Evolutionary conservation across 2,113 vertebrate species (phyloP), one percentile per base, ranked within the genome.

Genomic region (Channa argus): DNA sequence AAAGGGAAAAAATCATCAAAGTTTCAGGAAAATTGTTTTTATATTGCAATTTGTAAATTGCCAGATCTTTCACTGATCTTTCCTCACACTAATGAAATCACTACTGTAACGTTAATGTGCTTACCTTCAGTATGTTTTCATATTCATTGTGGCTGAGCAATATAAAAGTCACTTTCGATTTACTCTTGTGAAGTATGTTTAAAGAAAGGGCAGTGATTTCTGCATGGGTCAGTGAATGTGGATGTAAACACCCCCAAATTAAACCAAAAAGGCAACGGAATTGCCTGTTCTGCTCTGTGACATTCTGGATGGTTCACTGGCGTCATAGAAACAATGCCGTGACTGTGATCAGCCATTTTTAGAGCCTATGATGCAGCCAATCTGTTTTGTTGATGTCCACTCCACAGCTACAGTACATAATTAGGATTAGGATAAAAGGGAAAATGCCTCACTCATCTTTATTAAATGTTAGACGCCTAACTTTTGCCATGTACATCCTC

Each of bases 201-300:
- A 46, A 24, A 34, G 10, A 38, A 47, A 58, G 53, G 62, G 46
- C 47, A 79, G 51, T 14, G 3, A 46, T 59, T 83, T 64, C 7
- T 49, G 34, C 62, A 43, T 9, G 45, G 53, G 58, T 78, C 50
- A 51, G 5, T 66, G 70, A 43, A 36, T 44, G 47, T 73, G 61
- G 64, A 61, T 52, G 62, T 67, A 72, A 71, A 83, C n/a, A 33
- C n/a, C 44, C 39, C 82, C 56, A 67, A 79, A 74, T 55, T 56
- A 45, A 71, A 71, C 13, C 44, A 74, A 45, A 76, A 56, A 71
- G 56, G 64, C 36, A 49, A 52, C 62, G 64, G 6, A 68, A 68
- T 74, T 73, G 41, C 44, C 36, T 47, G 5, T 53, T 66, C 11
- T 68, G 49, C 61, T 60, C 24, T 43, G 55, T 8, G 6, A 24